A percentile compares a stretch with the other conserved stretches of the same genome.
Evolutionary conservation across 1,140 invertebrate genomes (phyloP).

Genomic region (Brachionus koreanus): DNA sequence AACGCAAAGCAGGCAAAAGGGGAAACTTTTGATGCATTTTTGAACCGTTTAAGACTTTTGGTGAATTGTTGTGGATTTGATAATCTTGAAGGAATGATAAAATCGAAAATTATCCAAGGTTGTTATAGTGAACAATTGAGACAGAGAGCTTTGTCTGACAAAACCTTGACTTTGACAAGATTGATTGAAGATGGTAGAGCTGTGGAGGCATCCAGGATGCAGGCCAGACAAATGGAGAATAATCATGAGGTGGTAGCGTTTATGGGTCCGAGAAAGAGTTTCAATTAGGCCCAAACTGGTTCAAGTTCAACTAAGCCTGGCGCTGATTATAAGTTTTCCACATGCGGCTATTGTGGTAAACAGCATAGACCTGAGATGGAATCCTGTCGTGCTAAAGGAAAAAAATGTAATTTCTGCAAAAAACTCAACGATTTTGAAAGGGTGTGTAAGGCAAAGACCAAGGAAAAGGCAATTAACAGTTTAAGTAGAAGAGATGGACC

Average conservation of each 20-base stretch:
- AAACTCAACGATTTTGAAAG: background rate
- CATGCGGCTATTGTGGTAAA: background rate
- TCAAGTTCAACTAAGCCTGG: too few species aligned
- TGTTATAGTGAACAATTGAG: background rate
- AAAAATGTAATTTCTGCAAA: background rate
- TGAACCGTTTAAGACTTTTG: background rate
- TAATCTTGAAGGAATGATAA: background rate
- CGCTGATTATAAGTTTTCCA: too few species aligned
- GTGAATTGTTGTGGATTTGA: background rate
- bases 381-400: background rate
- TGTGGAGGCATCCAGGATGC: background rate
- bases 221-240: background rate
- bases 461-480: background rate
- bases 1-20: background rate
- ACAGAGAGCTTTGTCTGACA: background rate
- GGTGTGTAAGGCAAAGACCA: background rate
- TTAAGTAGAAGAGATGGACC: background rate
- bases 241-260: too few species aligned
- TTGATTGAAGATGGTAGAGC: background rate
- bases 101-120: background rate
- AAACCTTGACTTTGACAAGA: background rate
- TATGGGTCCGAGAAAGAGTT: background rate
- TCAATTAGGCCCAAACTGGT: too few species aligned
- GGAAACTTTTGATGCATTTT: background rate
- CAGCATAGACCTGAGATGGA: background rate